Base-by-base conservation (phyloP, 2,797 vertebrate species). In the Helicolenus hilgendorfi region DNA sequence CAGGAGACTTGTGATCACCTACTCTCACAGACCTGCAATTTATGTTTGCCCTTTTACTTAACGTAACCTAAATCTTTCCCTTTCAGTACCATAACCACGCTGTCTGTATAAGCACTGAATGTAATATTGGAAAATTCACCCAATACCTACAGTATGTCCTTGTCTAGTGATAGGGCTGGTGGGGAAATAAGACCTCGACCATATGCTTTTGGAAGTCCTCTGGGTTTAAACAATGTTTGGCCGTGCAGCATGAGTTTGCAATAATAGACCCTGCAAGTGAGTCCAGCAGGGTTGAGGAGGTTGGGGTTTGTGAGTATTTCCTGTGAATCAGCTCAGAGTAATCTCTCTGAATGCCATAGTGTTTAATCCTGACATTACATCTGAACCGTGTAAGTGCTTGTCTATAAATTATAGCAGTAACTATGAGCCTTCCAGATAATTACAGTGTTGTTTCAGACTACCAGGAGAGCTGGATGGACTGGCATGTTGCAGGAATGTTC, bases 401-500 rank as follows among this genome's bases (percentile, higher is more conserved):
- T 70, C 65, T 70, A 59, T 62, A 55, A 80, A 75, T 75, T 64
- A 71, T 10, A 49, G 64, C 58, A 13, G n/a, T 58, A 80, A 75
- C 58, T 45, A 20, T 9, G 64, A 64, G 58, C 7, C 41, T 45
- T 45, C 15, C 72, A 80, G 11, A 60, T 58, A 76, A 80, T 76
- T 69, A 73, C 15, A 41, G 56, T 53, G 64, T 62, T 81, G 53
- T 60, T 80, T 71, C 72, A 76, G 58, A 58, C 65, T 71, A 71
- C 65, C 77, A 58, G 58, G 15, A 71, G 72, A 27, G 65, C n/a
- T 1, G 22, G 72, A 49, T 13, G 31, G 83, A 59, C 49, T 85
- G 72, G 72, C 77, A 71, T 71, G 65, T 64, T 69, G 56, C 75
- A 78, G 75, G 69, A 84, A 84, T 84, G 81, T 84, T 84, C 65